These are phyloP conservation scores for Drosophila maculinotata DNA, from an alignment of 2,888 invertebrate genomes.

Conservation along the genomic window DNA sequence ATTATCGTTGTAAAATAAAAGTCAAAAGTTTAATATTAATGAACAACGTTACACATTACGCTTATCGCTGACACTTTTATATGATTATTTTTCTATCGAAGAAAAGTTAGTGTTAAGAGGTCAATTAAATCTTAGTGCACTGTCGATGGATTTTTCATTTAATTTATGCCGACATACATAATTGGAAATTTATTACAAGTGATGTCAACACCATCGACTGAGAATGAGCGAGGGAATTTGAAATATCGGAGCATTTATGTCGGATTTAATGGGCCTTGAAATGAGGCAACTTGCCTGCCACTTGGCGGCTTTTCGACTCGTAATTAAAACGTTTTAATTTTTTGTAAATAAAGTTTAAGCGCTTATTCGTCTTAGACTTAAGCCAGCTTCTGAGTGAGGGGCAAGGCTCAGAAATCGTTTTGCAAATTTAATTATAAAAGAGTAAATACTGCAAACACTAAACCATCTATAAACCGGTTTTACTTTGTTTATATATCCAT, in stretches of 20 bases:
- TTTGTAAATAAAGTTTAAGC: constrained; percentile 2
- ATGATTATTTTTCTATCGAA: constrained; percentile 8
- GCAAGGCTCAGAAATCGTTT: constrained; percentile 3
- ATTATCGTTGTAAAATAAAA: constrained; percentile 5
- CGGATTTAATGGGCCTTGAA: constrained; percentile 53
- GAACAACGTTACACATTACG: constrained; percentile 14
- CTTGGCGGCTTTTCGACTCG: constrained; percentile 42
- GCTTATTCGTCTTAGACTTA: not conserved
- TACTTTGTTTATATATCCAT: constrained; percentile 15
- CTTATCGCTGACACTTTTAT: constrained; percentile 24
- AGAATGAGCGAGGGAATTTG: constrained; percentile 20
- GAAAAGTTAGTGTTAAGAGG: constrained; percentile 43
- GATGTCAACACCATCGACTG: constrained; percentile 62
- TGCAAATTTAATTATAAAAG: constrained; percentile 35
- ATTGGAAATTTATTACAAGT: constrained; percentile 72
- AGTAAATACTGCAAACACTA: constrained; percentile 19
- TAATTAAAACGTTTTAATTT: constrained; percentile 45
- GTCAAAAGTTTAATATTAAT: constrained; percentile 15
- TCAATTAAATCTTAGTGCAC: constrained; percentile 52
- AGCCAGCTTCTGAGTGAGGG: not conserved
- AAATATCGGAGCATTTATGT: constrained; percentile 28
- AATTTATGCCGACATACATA: constrained; percentile 68
- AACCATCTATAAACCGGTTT: constrained; percentile 42
- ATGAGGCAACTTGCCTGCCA: constrained; percentile 39
- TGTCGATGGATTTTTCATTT: constrained; percentile 25